A percentile compares a stretch with the other conserved stretches of the same genome.
These are phyloP conservation scores for Sula dactylatra DNA, from an alignment of 2,113 vertebrate species.

Conservation along the genomic window DNA sequence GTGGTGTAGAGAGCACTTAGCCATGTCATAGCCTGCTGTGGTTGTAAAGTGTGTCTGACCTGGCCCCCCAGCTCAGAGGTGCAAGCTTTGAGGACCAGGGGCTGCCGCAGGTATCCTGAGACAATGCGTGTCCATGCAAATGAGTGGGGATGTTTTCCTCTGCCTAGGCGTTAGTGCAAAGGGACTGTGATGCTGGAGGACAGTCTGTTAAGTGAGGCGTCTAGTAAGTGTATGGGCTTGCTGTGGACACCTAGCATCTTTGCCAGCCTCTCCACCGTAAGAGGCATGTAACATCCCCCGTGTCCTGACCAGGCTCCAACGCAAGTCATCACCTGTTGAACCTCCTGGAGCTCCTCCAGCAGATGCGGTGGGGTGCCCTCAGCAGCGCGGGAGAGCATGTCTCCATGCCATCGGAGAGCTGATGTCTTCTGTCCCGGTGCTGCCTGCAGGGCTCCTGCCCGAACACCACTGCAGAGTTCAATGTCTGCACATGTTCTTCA, in stretches of 20 bases:
- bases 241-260: background rate
- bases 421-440: background rate
- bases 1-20: background rate
- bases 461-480: background rate
- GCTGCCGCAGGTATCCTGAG: background rate
- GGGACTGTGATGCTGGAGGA: background rate
- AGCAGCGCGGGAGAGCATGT: rapidly evolving
- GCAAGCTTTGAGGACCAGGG: background rate
- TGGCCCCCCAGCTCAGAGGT: background rate
- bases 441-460: background rate
- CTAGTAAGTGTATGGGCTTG: background rate
- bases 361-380: background rate
- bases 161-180: background rate
- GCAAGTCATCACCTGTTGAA: background rate
- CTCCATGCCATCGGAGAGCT: background rate
- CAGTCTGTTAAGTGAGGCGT: background rate
- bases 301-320: background rate
- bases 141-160: background rate
- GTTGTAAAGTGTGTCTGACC: background rate
- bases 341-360: background rate
- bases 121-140: background rate
- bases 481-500: background rate
- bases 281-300: rapidly evolving
- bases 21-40: background rate
- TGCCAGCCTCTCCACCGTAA: background rate